Conservation (phyloP, 2,888 invertebrate genomes). For the Gibbula magus region DNA sequence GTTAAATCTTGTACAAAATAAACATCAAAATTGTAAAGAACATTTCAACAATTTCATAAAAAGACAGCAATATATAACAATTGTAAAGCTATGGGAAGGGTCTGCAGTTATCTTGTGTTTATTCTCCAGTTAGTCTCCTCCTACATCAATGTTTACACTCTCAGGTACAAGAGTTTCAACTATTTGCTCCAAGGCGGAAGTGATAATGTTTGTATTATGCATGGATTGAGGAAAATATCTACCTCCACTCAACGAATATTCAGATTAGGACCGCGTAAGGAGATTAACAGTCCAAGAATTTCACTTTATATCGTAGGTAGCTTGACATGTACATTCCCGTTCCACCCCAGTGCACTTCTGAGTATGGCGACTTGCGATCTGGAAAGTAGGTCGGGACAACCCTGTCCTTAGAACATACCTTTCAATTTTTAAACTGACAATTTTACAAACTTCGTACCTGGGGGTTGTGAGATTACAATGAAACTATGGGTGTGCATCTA, state of each 20-base stretch:
- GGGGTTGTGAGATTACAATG: background rate
- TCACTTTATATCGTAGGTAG: background rate
- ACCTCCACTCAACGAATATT: too few species aligned
- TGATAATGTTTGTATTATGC: background rate
- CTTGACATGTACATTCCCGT: background rate
- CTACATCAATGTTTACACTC: background rate
- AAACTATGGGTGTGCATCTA: background rate
- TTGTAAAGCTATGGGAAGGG: too few species aligned
- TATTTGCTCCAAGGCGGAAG: background rate
- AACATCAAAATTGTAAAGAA: too few species aligned
- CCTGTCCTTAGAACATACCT: background rate
- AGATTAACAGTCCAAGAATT: background rate
- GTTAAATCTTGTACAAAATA: too few species aligned
- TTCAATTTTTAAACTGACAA: background rate
- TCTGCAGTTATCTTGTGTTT: too few species aligned
- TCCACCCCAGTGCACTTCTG: background rate
- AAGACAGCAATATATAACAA: too few species aligned
- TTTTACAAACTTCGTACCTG: background rate
- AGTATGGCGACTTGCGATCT: background rate
- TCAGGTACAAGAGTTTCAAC: background rate
- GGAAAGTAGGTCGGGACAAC: slow-evolving; percentile 1
- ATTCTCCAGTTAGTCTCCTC: too few species aligned
- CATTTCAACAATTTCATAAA: too few species aligned
- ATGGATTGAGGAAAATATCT: background rate
- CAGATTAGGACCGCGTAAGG: too few species aligned